A percentile compares a stretch with the other conserved stretches of the same genome.
phyloP scores from a whole-genome alignment of 2,888 invertebrate genomes.

The Rhagonycha lutea region DNA sequence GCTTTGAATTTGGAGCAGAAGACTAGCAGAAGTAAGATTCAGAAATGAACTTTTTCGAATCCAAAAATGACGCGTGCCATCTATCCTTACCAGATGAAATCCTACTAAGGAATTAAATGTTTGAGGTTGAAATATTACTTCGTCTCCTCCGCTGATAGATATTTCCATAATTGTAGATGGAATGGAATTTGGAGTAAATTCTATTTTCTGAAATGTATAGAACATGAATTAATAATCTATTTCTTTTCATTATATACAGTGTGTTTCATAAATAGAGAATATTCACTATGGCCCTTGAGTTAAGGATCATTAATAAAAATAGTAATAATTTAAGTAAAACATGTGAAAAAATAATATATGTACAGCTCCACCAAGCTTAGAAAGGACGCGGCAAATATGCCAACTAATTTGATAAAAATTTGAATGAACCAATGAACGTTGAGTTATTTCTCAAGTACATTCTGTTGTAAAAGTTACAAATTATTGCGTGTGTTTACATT shows the following conservation, averaged over 20 bases:
- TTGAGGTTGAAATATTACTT: constrained; percentile 60
- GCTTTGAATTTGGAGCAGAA: constrained; percentile 63
- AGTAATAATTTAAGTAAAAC: too few species aligned
- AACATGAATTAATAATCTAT: neutral
- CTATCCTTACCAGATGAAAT: constrained; percentile 60
- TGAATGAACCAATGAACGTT: too few species aligned
- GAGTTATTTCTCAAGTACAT: too few species aligned
- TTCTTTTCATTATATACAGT: neutral
- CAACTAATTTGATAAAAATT: too few species aligned
- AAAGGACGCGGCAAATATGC: too few species aligned
- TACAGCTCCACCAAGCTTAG: too few species aligned
- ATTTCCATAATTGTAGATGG: constrained; percentile 64
- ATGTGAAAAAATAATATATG: too few species aligned
- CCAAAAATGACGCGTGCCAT: constrained; percentile 58
- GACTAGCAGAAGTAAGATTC: constrained; percentile 63
- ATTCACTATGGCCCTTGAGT: too few species aligned
- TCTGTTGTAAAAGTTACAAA: too few species aligned
- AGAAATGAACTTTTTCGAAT: constrained; percentile 65
- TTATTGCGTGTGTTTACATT: too few species aligned
- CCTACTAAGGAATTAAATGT: constrained; percentile 62
- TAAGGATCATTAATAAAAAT: too few species aligned
- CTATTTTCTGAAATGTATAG: constrained; percentile 56
- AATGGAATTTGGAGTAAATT: constrained; percentile 58
- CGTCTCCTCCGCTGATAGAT: constrained; percentile 61
- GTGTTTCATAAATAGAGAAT: too few species aligned